Evolutionary conservation across 2,888 invertebrate genomes (phyloP).

Genomic region (Alcis repandata): DNA sequence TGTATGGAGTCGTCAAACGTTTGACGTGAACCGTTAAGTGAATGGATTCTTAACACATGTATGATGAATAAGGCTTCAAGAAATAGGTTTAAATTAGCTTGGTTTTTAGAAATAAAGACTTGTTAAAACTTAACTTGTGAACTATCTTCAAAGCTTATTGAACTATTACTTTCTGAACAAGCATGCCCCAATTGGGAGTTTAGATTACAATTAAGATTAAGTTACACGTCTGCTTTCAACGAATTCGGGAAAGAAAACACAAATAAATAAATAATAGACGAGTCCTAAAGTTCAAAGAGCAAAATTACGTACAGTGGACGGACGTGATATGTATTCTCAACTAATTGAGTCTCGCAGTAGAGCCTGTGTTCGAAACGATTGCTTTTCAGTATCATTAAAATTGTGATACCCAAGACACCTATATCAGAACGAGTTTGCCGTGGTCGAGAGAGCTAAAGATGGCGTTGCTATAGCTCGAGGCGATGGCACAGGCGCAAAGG

Average conservation of each 20-base stretch:
- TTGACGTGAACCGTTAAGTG: conserved; percentile 38
- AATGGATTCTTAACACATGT: conserved; percentile 14
- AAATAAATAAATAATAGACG: background rate
- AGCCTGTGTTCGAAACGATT: too few relatives aligned
- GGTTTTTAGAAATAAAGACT: background rate
- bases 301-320: background rate
- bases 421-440: conserved; percentile 1
- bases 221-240: background rate
- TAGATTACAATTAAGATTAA: background rate
- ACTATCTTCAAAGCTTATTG: background rate
- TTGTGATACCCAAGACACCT: conserved; percentile 3
- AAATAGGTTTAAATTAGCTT: background rate
- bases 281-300: background rate
- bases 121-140: background rate
- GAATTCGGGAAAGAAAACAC: background rate
- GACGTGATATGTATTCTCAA: too few relatives aligned
- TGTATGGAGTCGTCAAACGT: conserved; percentile 25
- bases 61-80: conserved; percentile 6
- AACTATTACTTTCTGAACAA: too few relatives aligned
- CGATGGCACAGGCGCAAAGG: conserved; percentile 45
- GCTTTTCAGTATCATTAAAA: too few relatives aligned
- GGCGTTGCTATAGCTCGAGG: conserved; percentile 54
- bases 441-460: conserved; percentile 62
- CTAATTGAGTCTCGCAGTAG: too few relatives aligned
- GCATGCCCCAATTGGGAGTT: background rate